A percentile compares a stretch with the other conserved stretches of the same genome.
These are phyloP conservation scores for Cyrtonyx montezumae DNA, from an alignment of 2,113 vertebrate species.

Conservation along the genomic window DNA sequence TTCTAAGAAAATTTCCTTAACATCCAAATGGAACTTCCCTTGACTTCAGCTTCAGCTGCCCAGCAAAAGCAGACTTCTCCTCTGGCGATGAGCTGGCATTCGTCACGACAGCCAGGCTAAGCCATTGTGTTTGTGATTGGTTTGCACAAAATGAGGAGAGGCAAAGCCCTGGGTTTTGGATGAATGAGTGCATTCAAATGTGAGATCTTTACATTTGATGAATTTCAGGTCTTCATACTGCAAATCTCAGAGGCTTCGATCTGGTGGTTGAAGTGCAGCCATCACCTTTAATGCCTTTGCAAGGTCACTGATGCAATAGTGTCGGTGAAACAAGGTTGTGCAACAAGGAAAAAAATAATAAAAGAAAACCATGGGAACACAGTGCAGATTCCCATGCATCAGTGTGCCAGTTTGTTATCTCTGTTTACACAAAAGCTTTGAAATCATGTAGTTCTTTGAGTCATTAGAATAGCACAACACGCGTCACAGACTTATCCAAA, in stretches of 20 bases:
- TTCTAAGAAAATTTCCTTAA: no score
- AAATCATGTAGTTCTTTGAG: background rate
- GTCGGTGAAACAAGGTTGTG: background rate
- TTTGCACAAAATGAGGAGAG: background rate
- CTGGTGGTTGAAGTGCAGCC: background rate
- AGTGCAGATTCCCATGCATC: background rate
- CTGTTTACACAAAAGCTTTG: background rate
- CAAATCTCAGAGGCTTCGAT: background rate
- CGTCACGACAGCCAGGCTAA: background rate
- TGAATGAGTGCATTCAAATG: background rate
- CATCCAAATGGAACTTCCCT: no score
- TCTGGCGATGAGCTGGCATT: background rate
- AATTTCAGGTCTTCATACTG: background rate
- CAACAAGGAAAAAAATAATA: background rate
- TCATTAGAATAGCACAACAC: background rate
- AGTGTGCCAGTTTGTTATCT: background rate
- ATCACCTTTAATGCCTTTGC: background rate
- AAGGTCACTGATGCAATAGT: background rate
- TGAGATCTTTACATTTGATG: background rate
- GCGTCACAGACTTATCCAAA: background rate
- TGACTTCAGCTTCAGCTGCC: background rate
- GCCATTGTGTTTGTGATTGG: background rate
- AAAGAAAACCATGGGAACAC: background rate
- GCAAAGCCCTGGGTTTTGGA: background rate
- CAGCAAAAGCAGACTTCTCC: background rate